These are phyloP conservation scores for Rhea americana DNA, from an alignment of 2,113 vertebrate genomes.

Conservation along the genomic window DNA sequence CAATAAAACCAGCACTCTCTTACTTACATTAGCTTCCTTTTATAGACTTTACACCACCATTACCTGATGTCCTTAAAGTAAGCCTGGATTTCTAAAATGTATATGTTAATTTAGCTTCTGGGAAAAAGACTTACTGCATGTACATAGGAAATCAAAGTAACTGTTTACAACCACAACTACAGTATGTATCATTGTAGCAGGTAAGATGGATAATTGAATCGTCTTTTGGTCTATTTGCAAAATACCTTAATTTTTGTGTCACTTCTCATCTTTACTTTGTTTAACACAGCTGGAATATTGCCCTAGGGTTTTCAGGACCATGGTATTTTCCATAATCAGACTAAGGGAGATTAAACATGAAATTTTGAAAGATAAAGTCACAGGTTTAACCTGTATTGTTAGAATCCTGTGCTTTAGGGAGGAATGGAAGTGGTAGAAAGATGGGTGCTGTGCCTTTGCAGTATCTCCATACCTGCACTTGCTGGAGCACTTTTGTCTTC, in stretches of 20 bases:
- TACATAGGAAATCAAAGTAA: not conserved
- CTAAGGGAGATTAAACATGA: not conserved
- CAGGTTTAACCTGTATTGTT: not conserved
- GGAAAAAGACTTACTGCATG: not conserved
- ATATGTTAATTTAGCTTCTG: not conserved
- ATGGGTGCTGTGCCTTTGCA: fast-evolving
- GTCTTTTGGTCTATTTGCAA: not conserved
- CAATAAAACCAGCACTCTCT: not conserved
- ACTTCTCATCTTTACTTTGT: not conserved
- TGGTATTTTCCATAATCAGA: not conserved
- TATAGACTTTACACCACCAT: not conserved
- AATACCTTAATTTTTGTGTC: not conserved
- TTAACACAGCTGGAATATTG: constrained; percentile 11
- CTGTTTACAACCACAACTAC: not conserved
- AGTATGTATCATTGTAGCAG: not conserved
- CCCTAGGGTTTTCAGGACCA: not conserved
- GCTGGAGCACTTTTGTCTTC: not conserved
- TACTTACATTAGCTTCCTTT: constrained; percentile 9
- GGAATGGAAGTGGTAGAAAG: not conserved
- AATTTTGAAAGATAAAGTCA: not conserved
- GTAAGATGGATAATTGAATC: not conserved
- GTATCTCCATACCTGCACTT: not conserved
- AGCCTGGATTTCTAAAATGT: not conserved
- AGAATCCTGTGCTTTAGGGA: not conserved
- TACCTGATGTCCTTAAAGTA: not conserved